Conservation (phyloP, 2,797 vertebrate species). For the Halcyon smyrnensis region DNA sequence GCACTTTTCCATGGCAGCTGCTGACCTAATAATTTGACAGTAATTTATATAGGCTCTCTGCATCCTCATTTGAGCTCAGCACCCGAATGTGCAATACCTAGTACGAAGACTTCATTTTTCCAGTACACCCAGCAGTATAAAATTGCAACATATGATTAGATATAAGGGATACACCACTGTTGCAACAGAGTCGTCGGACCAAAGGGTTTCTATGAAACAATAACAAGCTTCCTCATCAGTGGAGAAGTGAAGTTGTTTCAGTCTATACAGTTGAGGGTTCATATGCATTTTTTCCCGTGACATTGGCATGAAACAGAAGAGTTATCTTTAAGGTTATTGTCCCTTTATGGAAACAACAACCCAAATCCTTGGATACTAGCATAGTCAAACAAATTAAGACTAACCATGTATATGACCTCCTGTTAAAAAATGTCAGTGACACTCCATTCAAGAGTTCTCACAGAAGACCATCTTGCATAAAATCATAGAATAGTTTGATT, state of each 20-base stretch:
- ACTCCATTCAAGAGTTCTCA: not conserved
- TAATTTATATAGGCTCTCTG: not conserved
- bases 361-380: not conserved
- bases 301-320: not conserved
- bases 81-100: not conserved
- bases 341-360: not conserved
- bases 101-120: not conserved
- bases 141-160: not conserved
- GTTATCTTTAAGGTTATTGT: not conserved
- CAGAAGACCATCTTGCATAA: not conserved
- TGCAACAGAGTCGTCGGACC: not conserved
- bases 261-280: not conserved
- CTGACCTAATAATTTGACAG: not conserved
- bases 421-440: not conserved
- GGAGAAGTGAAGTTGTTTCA: not conserved
- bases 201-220: not conserved
- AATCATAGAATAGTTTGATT: not conserved
- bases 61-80: not conserved
- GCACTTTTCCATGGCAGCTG: not conserved
- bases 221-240: not conserved
- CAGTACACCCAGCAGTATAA: not conserved
- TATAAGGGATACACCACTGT: not conserved
- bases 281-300: not conserved
- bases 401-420: not conserved
- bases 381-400: not conserved